Evolutionary conservation across 2,888 invertebrate genomes (phyloP).

Genomic region (Embidobia sp.): DNA sequence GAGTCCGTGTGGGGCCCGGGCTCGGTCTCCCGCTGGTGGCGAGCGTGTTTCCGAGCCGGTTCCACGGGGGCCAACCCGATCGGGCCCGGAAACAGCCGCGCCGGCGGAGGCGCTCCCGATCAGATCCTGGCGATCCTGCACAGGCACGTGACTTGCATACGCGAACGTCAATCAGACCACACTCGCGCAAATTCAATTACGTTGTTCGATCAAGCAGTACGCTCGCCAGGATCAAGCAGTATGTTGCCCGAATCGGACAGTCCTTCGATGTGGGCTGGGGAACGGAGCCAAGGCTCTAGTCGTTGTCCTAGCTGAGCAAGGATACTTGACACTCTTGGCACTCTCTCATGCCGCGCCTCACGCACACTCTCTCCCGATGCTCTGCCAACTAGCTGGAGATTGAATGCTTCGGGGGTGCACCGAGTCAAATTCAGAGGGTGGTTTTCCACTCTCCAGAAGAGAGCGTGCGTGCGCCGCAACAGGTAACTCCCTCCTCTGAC

Average conservation of each 20-base stretch:
- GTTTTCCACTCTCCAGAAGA: slow-evolving; percentile 12
- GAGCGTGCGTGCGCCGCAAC: slow-evolving; percentile 36
- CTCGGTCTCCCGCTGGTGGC: slow-evolving; percentile 4
- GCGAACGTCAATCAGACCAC: too few relatives aligned
- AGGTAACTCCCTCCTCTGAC: slow-evolving; percentile 26
- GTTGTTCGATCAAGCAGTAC: not conserved
- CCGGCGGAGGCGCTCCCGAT: too few relatives aligned
- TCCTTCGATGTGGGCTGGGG: not conserved
- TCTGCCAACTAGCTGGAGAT: too few relatives aligned
- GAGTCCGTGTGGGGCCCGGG: slow-evolving; percentile 12
- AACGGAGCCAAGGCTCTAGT: too few relatives aligned
- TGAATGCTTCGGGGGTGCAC: slow-evolving; percentile 8
- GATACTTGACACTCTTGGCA: too few relatives aligned
- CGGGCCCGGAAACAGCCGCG: not conserved
- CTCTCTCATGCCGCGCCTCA: slow-evolving; percentile 15
- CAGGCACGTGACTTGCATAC: not conserved
- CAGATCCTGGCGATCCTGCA: too few relatives aligned
- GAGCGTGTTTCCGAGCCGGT: not conserved
- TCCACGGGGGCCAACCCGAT: not conserved
- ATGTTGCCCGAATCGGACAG: too few relatives aligned
- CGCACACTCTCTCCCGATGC: too few relatives aligned
- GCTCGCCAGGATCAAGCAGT: too few relatives aligned
- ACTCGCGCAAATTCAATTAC: too few relatives aligned
- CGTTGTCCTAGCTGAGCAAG: too few relatives aligned
- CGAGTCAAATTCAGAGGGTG: not conserved